phyloP scores from a whole-genome alignment of 2,888 invertebrate species.

The Drosophila histrio region DNA sequence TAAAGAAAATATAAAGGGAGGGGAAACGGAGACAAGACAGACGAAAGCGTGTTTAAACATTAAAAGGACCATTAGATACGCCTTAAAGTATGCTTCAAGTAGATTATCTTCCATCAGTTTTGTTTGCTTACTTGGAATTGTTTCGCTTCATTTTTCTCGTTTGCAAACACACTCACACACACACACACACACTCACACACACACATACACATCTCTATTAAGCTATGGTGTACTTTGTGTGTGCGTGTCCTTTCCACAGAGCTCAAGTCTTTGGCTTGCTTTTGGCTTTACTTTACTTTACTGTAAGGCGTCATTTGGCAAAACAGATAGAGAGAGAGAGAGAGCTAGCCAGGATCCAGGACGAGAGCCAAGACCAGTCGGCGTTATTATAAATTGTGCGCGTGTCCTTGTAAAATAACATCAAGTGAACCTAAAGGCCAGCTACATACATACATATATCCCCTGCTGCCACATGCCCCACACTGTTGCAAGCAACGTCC shows the following conservation, averaged over 20 bases:
- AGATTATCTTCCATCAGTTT: slow-evolving; percentile 82
- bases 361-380: slow-evolving; percentile 28
- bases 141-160: slow-evolving; percentile 79
- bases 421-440: slow-evolving; percentile 64
- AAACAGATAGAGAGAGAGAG: no score
- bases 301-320: slow-evolving; percentile 37
- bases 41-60: slow-evolving; percentile 81
- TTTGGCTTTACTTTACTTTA: slow-evolving; percentile 37
- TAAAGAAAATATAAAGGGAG: background rate
- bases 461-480: background rate
- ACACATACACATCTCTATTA: slow-evolving; percentile 40
- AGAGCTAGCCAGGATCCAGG: slow-evolving; percentile 9
- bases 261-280: slow-evolving; percentile 34
- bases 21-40: slow-evolving; percentile 43
- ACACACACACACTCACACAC: slow-evolving; percentile 38
- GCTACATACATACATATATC: background rate
- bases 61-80: slow-evolving; percentile 83
- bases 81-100: slow-evolving; percentile 83
- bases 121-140: slow-evolving; percentile 81
- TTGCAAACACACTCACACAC: slow-evolving; percentile 63
- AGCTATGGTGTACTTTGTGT: slow-evolving; percentile 29
- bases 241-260: slow-evolving; percentile 40
- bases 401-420: slow-evolving; percentile 79
- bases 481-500: slow-evolving; percentile 47
- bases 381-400: slow-evolving; percentile 78